These are phyloP conservation scores for Pterois miles DNA, from an alignment of 2,797 vertebrate genomes.

Conservation along the genomic window DNA sequence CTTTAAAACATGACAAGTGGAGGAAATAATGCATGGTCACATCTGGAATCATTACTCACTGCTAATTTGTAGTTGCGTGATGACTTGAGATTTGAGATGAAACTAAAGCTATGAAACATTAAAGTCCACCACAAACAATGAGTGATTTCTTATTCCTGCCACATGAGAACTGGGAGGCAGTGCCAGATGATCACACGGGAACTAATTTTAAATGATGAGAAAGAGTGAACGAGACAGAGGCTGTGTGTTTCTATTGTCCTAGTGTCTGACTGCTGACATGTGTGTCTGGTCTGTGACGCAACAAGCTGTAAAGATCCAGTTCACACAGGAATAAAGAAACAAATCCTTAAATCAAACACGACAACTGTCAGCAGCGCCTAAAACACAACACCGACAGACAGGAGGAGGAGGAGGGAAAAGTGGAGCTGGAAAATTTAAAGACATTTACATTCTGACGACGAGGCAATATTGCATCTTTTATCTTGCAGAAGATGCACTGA, in stretches of 20 bases:
- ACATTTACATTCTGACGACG: not conserved
- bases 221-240: not conserved
- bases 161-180: conserved; percentile 20
- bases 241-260: not conserved
- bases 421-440: not conserved
- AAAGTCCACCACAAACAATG: conserved; percentile 41
- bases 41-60: conserved; percentile 19
- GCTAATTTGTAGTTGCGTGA: conserved; percentile 37
- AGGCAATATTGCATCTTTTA: conserved; percentile 4
- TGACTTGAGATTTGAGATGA: conserved; percentile 11
- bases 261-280: not conserved
- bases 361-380: conserved; percentile 6
- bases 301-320: conserved; percentile 2
- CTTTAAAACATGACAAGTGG: not conserved
- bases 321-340: conserved; percentile 23
- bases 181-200: conserved; percentile 8
- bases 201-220: not conserved
- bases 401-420: not conserved
- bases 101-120: conserved; percentile 54
- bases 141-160: conserved; percentile 40
- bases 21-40: conserved; percentile 38
- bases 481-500: not conserved
- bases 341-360: conserved; percentile 28
- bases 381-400: not conserved
- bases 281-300: conserved; percentile 12